Evolutionary conservation across 2,797 vertebrate species (phyloP), one percentile per base, ranked within the genome.

Genomic region (Siniperca undulata): DNA sequence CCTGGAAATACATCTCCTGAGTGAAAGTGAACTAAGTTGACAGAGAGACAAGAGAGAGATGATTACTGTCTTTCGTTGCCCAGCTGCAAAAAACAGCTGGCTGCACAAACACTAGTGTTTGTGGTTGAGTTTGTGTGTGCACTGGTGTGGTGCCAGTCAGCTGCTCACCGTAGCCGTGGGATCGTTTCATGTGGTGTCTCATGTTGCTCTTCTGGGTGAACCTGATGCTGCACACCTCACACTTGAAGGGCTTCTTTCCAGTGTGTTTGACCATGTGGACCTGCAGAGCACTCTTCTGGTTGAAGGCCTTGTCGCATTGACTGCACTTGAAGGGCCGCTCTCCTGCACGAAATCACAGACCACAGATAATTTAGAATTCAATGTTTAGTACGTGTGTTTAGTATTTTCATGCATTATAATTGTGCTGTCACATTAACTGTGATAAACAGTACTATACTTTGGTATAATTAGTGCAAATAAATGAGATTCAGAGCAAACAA

Each of bases 141-240:
- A 3, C 13, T 48, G 24, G 69, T 48, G 82, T 1, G 48, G 20
- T 4, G 17, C n/a, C 16, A 5, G n/a, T 67, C 11, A 14, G 46
- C 40, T 69, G 94, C 97, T 46, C 92, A 99, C 98, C 97, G 61
- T 96, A 97, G 90, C 97, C 95, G 38, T 99, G 99, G 2, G 98
- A 97, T 40, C 99, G 95, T 91, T 97, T 98, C 98, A 99, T 97
- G 84, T 99, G 99, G 70, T 99, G 96, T 50, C 99, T 99, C 99
- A 99, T 99, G 96, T 99, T 99, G 97, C 98, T 99, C 93, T 99
- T 99, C 96, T 99, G 99, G 0, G 98, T 99, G 95, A 99, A 99
- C 66, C 97, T 95, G 96, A 99, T 98, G 87, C 95, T 96, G 85
- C 98, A 99, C 88, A 97, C 96, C 88, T 97, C 97, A n/a, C 99